phyloP scores from a whole-genome alignment of 2,797 vertebrate genomes.

The Pangasius macronema region DNA sequence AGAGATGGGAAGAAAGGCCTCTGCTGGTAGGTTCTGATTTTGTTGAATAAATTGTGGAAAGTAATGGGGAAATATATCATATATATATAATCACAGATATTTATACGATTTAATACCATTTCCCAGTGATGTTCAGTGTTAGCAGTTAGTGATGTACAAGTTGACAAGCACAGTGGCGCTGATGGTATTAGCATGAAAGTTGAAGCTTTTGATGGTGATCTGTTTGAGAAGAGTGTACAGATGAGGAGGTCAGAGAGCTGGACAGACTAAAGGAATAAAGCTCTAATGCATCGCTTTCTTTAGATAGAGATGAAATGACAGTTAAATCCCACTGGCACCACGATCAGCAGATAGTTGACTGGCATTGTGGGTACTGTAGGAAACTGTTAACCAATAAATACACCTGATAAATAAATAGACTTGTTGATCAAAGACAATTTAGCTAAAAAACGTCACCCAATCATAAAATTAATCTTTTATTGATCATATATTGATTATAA shows the following conservation, averaged over 20 bases:
- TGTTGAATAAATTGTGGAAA: not conserved
- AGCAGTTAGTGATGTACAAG: not conserved
- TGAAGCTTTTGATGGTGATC: not conserved
- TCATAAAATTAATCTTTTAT: not conserved
- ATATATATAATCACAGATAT: too few species aligned
- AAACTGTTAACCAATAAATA: not conserved
- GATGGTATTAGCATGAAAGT: not conserved
- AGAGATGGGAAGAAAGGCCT: constrained; percentile 72
- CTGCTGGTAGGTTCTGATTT: constrained; percentile 65
- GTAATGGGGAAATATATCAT: too few species aligned
- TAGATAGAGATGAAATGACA: not conserved
- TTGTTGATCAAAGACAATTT: not conserved
- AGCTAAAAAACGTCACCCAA: not conserved
- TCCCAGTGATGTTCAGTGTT: not conserved
- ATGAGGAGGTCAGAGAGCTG: not conserved
- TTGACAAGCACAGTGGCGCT: not conserved
- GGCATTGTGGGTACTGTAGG: not conserved
- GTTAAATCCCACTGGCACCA: not conserved
- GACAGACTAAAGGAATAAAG: constrained; percentile 2
- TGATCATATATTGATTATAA: not conserved
- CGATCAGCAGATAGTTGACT: too few species aligned
- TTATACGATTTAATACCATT: not conserved
- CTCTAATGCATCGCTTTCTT: not conserved
- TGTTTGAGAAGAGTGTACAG: not conserved
- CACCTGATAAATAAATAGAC: not conserved